phyloP scores from a whole-genome alignment of 2,888 invertebrate genomes.

The Patella depressa region DNA sequence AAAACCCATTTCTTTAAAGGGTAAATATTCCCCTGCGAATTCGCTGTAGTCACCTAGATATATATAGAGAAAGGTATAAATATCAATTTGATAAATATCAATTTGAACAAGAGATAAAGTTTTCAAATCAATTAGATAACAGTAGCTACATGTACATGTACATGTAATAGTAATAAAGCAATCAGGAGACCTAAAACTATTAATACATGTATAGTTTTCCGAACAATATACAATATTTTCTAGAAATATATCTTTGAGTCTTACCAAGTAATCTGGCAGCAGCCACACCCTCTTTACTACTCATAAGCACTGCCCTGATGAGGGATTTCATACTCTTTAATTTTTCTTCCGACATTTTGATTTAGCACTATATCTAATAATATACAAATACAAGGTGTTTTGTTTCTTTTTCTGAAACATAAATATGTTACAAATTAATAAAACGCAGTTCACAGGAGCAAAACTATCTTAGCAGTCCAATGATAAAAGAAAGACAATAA shows the following conservation, averaged over 20 bases:
- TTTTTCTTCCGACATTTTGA: constrained; percentile 24
- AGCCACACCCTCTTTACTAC: constrained; percentile 32
- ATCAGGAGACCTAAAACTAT: neutral
- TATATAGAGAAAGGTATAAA: neutral
- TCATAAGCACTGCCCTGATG: constrained; percentile 32
- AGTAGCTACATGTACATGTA: no score
- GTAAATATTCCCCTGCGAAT: constrained; percentile 29
- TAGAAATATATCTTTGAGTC: neutral
- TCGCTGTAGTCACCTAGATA: constrained; percentile 28
- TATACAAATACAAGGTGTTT: no score
- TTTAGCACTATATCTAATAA: no score
- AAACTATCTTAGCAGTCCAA: no score
- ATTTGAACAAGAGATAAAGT: neutral
- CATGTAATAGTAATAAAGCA: neutral
- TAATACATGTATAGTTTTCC: neutral
- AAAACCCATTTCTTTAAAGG: constrained; percentile 36
- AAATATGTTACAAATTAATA: no score
- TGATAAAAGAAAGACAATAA: no score
- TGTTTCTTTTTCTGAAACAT: no score
- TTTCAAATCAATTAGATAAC: neutral
- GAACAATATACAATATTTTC: constrained; percentile 19
- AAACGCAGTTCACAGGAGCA: no score
- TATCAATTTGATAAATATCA: no score
- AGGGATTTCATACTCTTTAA: constrained; percentile 30
- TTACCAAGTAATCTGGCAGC: constrained; percentile 28